Conservation (phyloP, 2,888 invertebrate species). For the Rhaphigaster nebulosa region DNA sequence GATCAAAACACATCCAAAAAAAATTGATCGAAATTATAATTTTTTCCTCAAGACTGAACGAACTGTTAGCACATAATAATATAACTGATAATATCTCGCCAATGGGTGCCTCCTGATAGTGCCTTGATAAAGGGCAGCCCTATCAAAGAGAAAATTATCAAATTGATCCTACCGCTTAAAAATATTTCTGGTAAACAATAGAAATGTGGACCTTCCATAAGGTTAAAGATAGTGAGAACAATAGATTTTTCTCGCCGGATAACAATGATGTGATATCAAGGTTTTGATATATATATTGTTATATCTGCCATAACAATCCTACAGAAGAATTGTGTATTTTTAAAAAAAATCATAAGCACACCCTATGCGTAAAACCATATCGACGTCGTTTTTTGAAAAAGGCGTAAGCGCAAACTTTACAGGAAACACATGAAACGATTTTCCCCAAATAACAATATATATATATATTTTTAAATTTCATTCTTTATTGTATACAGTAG, state of each 20-base stretch:
- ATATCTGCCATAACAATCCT: too few relatives aligned
- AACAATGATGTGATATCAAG: not conserved
- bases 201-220: not conserved
- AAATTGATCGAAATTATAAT: too few relatives aligned
- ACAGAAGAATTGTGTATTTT: too few relatives aligned
- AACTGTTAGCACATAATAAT: not conserved
- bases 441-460: too few relatives aligned
- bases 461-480: too few relatives aligned
- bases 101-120: not conserved
- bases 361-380: too few relatives aligned
- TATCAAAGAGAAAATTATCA: not conserved
- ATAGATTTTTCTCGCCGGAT: not conserved
- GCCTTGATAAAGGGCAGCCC: not conserved
- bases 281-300: not conserved
- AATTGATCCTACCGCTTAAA: not conserved
- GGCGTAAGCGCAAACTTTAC: too few relatives aligned
- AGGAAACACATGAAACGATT: too few relatives aligned
- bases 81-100: not conserved
- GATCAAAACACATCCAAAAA: too few relatives aligned
- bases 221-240: conserved; percentile 1
- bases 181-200: not conserved
- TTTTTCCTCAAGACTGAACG: not conserved
- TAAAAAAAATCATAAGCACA: too few relatives aligned
- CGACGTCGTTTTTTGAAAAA: too few relatives aligned
- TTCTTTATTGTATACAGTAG: too few relatives aligned